Base-by-base conservation (phyloP, 2,888 invertebrate genomes). In the Cerceris rybyensis region DNA sequence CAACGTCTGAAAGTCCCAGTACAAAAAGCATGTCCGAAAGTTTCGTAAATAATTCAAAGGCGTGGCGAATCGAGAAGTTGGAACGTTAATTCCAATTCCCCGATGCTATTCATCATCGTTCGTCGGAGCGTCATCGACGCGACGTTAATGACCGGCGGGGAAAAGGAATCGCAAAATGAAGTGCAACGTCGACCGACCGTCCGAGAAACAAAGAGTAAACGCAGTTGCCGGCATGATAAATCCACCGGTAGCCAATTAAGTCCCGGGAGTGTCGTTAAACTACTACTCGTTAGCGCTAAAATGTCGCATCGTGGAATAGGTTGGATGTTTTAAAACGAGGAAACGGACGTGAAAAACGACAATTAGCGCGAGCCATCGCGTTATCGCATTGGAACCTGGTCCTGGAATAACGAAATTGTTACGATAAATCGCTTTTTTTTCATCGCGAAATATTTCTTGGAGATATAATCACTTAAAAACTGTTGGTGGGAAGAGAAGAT, bases 301-400 rank as follows among this genome's bases (percentile, higher is more conserved):
- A 86, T 81, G 81, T 82, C 76, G 81, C 82, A 28, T 70, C 71
- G 55, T 11, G 70, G 70, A 49, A 39, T 64, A 65, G 68, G 57
- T 58, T 59, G 65, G 63, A 61, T 58, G 69, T 41, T 70, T 75
- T 70, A 72, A 83, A 85, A 85, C 67, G 82, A 85, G 81, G 81
- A 85, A 86, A 87, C 83, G 78, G 82, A 85, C 85, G 87, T 87
- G 87, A 88, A 88, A 88, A 88, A 86, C 84, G 85, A 82, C 85
- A 81, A 88, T 87, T 85, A 87, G 63, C 74, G 77, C 42, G 78
- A 58, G 74, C 41, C 14, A 68, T 67, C 61, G 52, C 71, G 73
- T 84, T 84, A 84, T 84, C 84, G 77, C 67, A 52, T 41, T 81
- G 77, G 78, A 82, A 82, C 84, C 78, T 28, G 78, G 58, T 61